Conservation (phyloP, 2,888 invertebrate genomes). For the Apotomis betuletana region DNA sequence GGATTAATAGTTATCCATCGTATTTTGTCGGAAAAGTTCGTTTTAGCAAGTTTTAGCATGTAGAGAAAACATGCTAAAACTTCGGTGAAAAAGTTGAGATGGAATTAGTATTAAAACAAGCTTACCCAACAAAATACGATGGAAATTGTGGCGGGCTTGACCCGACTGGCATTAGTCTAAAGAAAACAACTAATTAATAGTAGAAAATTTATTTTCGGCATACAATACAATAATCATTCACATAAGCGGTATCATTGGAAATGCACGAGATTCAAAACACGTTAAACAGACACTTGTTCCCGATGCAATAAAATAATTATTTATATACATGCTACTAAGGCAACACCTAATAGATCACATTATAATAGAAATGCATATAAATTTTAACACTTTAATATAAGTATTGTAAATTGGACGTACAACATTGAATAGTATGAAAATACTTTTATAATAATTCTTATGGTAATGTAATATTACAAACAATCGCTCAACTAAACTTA, state of each 20-base stretch:
- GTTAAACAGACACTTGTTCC: constrained; percentile 71
- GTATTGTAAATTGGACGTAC: constrained; percentile 77
- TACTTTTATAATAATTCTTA: constrained; percentile 60
- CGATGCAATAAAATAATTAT: constrained; percentile 61
- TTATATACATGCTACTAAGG: constrained; percentile 65
- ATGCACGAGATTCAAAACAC: constrained; percentile 79
- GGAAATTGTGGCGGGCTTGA: no score
- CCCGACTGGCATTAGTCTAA: constrained; percentile 4
- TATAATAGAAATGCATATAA: constrained; percentile 70
- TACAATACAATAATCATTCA: constrained; percentile 72
- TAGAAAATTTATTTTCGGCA: constrained; percentile 77
- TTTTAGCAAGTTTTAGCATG: no score
- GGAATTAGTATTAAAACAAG: no score
- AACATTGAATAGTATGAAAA: constrained; percentile 71
- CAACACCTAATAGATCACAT: constrained; percentile 65
- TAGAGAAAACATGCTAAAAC: no score
- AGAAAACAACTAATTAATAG: constrained; percentile 52
- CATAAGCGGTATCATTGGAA: constrained; percentile 75
- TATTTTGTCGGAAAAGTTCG: no score
- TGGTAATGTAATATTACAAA: constrained; percentile 67
- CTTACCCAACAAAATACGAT: no score
- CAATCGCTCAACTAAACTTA: constrained; percentile 76
- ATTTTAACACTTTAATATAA: constrained; percentile 57
- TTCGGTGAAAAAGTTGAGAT: no score
- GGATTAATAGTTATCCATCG: no score